A percentile compares a stretch with the other conserved stretches of the same genome.
phyloP scores from a whole-genome alignment of 2,113 vertebrate genomes.

The Bufo bufo region DNA sequence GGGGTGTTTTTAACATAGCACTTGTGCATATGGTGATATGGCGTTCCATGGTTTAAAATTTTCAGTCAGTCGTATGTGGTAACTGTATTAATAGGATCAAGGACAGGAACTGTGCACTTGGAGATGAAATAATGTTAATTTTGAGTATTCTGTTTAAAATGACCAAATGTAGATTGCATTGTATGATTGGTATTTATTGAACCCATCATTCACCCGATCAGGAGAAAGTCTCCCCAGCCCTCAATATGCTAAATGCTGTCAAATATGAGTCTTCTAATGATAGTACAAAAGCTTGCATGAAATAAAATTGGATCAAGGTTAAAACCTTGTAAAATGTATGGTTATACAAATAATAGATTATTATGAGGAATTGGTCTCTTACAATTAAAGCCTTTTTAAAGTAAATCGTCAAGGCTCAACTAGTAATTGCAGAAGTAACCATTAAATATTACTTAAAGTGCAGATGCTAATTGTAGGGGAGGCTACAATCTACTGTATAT shows the following conservation, averaged over 20 bases:
- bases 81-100: background rate
- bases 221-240: no score
- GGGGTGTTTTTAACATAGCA: conserved; percentile 33
- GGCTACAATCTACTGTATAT: no score
- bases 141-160: background rate
- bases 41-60: background rate
- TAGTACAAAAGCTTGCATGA: background rate
- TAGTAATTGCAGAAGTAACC: no score
- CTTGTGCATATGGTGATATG: background rate
- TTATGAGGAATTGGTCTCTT: no score
- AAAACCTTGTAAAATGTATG: no score
- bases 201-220: background rate
- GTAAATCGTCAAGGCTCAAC: no score
- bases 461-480: no score
- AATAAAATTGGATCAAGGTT: no score
- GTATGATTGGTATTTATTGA: background rate
- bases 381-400: no score
- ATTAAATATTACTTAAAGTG: no score
- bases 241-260: background rate
- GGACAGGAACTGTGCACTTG: background rate
- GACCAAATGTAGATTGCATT: background rate
- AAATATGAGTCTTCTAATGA: background rate
- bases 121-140: background rate
- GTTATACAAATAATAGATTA: no score
- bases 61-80: background rate